phyloP scores from a whole-genome alignment of 1,140 invertebrate genomes.

The Drosophila burlai region DNA sequence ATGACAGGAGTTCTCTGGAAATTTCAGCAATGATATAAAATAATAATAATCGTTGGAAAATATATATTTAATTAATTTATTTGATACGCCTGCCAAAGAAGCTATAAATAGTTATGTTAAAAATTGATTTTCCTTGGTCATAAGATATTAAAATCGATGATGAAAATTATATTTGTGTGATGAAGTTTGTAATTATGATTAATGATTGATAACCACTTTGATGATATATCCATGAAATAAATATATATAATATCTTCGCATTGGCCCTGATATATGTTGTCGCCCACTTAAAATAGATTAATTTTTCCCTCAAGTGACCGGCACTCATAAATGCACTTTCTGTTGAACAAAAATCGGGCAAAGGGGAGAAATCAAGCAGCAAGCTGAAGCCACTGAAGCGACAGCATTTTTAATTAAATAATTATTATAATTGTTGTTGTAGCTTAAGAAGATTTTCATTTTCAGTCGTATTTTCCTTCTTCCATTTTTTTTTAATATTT shows the following conservation, averaged over 20 bases:
- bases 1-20: constrained; percentile 2
- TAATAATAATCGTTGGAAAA: not conserved
- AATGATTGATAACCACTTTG: not conserved
- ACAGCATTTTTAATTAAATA: constrained; percentile 78
- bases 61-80: not conserved
- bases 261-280: constrained; percentile 8
- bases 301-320: constrained; percentile 53
- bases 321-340: constrained; percentile 68
- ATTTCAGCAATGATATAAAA: not conserved
- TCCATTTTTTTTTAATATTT: constrained; percentile 13
- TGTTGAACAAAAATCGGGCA: constrained; percentile 42
- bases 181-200: not conserved
- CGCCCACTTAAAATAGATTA: constrained; percentile 70
- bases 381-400: constrained; percentile 39
- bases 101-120: not conserved
- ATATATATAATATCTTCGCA: not conserved
- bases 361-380: constrained; percentile 38
- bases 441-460: constrained; percentile 72
- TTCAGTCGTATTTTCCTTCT: constrained; percentile 39
- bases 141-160: not conserved
- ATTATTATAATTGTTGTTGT: constrained; percentile 79
- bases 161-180: not conserved
- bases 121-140: not conserved
- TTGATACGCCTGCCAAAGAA: not conserved
- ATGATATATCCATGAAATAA: not conserved